Evolutionary conservation across 1,140 invertebrate genomes (phyloP).

Genomic region (Sitophilus oryzae): DNA sequence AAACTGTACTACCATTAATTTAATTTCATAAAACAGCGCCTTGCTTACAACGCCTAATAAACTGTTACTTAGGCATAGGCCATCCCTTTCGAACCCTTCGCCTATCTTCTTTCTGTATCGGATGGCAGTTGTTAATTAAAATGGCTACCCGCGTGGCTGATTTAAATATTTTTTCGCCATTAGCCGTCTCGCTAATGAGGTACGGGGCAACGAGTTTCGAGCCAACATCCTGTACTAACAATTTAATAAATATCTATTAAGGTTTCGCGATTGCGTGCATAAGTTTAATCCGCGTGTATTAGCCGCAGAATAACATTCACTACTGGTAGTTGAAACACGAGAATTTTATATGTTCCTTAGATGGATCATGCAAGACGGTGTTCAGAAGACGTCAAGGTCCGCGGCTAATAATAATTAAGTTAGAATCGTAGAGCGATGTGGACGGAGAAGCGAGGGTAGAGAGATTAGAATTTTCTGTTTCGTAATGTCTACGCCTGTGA

Average conservation of each 20-base stretch:
- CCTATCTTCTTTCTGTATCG: too few species aligned
- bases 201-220: neutral
- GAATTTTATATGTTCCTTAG: neutral
- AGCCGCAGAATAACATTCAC: neutral
- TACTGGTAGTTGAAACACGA: too few species aligned
- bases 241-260: conserved; percentile 1
- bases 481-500: conserved; percentile 3
- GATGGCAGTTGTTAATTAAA: too few species aligned
- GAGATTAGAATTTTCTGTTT: neutral
- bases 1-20: too few species aligned
- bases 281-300: conserved; percentile 1
- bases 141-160: too few species aligned
- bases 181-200: too few species aligned
- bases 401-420: neutral
- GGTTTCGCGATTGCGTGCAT: neutral
- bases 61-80: too few species aligned
- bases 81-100: too few species aligned
- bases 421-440: neutral
- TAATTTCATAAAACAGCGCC: too few species aligned
- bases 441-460: neutral
- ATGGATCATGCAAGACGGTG: neutral
- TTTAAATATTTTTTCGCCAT: too few species aligned
- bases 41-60: too few species aligned
- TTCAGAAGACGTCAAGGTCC: conserved; percentile 3
- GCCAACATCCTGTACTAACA: conserved; percentile 1